A percentile compares a stretch with the other conserved stretches of the same genome.
Evolutionary conservation across 2,113 vertebrate genomes (phyloP).

Genomic region (Varanus komodoensis): DNA sequence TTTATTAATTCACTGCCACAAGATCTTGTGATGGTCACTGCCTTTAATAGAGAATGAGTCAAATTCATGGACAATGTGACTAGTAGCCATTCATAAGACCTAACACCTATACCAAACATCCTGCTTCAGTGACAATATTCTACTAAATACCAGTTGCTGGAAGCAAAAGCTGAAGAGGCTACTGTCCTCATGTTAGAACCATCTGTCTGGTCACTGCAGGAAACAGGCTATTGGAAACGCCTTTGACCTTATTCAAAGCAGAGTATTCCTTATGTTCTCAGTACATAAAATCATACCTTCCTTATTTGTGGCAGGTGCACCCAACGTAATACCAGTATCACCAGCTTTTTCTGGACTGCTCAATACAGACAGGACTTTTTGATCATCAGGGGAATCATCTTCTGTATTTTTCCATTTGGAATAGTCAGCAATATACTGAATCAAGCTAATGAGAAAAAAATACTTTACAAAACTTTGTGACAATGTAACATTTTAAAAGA

Average conservation of each 20-base stretch:
- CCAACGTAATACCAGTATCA: conserved; percentile 75
- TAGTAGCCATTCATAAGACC: neutral
- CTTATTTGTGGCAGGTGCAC: conserved; percentile 85
- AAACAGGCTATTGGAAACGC: neutral
- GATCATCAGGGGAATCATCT: conserved; percentile 60
- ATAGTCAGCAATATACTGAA: conserved; percentile 82
- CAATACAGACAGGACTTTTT: conserved; percentile 53
- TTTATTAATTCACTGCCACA: neutral
- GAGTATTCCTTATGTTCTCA: neutral
- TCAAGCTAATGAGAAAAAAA: conserved; percentile 76
- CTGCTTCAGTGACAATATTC: neutral
- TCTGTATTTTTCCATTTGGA: conserved; percentile 70
- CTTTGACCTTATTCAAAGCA: neutral
- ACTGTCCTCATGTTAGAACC: neutral
- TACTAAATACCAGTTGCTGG: neutral
- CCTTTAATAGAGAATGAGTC: neutral
- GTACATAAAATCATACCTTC: conserved; percentile 74
- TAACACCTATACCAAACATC: neutral
- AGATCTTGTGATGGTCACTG: neutral
- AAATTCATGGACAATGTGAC: neutral
- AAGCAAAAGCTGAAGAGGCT: neutral
- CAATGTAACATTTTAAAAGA: neutral
- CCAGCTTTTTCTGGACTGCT: conserved; percentile 60
- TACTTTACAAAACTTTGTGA: neutral
- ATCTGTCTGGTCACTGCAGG: neutral